Conservation (phyloP, 2,888 invertebrate genomes). For the Exocentrus adspersus region DNA sequence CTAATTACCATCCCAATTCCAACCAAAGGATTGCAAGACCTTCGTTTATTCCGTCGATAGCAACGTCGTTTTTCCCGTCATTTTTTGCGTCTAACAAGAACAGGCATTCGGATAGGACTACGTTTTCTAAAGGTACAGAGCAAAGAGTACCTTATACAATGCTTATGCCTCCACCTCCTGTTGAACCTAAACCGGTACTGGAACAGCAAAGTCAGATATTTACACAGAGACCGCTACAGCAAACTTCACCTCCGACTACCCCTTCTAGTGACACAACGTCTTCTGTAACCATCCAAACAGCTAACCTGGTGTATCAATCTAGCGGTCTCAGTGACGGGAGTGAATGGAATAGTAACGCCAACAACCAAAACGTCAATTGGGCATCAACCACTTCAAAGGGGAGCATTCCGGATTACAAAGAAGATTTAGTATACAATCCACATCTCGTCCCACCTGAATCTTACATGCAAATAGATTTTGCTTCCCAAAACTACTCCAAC, state of each 20-base stretch:
- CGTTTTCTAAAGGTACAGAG: slow-evolving; percentile 63
- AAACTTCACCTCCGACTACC: slow-evolving; percentile 30
- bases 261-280: slow-evolving; percentile 44
- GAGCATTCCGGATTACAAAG: slow-evolving; percentile 35
- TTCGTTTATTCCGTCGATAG: slow-evolving; percentile 62
- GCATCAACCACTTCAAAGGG: slow-evolving; percentile 39
- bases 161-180: slow-evolving; percentile 77
- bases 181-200: slow-evolving; percentile 59
- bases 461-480: slow-evolving; percentile 49
- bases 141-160: slow-evolving; percentile 71
- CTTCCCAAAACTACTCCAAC: slow-evolving; percentile 43
- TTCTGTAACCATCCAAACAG: slow-evolving; percentile 69
- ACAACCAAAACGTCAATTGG: slow-evolving; percentile 36
- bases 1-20: slow-evolving; percentile 61
- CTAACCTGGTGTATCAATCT: slow-evolving; percentile 74
- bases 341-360: slow-evolving; percentile 60
- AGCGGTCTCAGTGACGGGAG: slow-evolving; percentile 65
- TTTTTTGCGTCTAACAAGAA: slow-evolving; percentile 53
- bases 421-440: slow-evolving; percentile 43
- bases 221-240: slow-evolving; percentile 31
- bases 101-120: slow-evolving; percentile 45
- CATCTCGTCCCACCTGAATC: slow-evolving; percentile 49
- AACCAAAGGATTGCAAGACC: slow-evolving; percentile 58
- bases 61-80: slow-evolving; percentile 52
- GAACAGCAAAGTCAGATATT: slow-evolving; percentile 29